Percentiles rank a stretch among this genome's conserved stretches.
Evolutionary conservation across 2,888 invertebrate species (phyloP).

Genomic region (Andrena dorsata): DNA sequence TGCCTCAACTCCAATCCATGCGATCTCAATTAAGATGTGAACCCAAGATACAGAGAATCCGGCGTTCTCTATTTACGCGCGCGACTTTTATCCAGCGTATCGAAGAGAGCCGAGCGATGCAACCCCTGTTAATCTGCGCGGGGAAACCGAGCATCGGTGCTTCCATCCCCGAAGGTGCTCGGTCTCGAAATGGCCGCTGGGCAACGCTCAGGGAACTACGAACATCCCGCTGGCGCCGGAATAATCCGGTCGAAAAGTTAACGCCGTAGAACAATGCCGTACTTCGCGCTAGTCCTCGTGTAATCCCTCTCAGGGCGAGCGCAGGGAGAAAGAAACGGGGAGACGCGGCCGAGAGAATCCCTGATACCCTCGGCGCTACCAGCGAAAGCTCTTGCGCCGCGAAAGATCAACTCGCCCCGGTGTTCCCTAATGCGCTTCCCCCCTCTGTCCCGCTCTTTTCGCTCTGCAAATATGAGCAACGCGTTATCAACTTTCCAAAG

Average conservation of each 20-base stretch:
- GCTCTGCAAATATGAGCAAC: slow-evolving; percentile 38
- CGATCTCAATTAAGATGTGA: too few relatives aligned
- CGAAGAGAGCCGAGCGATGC: background rate
- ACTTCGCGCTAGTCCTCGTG: slow-evolving; percentile 30
- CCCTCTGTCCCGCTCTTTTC: slow-evolving; percentile 11
- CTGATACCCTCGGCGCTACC: slow-evolving; percentile 22
- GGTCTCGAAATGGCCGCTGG: slow-evolving; percentile 40
- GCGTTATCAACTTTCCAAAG: slow-evolving; percentile 26
- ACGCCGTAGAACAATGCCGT: slow-evolving; percentile 60
- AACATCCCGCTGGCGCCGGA: slow-evolving; percentile 41
- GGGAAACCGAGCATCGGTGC: background rate
- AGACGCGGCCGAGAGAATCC: slow-evolving; percentile 25
- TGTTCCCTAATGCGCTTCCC: slow-evolving; percentile 27
- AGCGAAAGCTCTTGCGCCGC: slow-evolving; percentile 20
- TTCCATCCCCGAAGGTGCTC: slow-evolving; percentile 1
- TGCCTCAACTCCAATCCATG: too few relatives aligned
- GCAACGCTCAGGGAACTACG: slow-evolving; percentile 46
- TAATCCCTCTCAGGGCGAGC: slow-evolving; percentile 38
- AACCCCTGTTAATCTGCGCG: background rate
- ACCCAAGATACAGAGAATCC: too few relatives aligned
- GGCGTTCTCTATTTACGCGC: too few relatives aligned
- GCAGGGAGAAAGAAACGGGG: slow-evolving; percentile 36
- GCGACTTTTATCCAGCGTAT: background rate
- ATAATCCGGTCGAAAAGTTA: slow-evolving; percentile 70
- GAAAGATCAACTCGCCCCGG: slow-evolving; percentile 16